phyloP scores from a whole-genome alignment of 64 coral and sea anemone species.

The Actinia equina region DNA sequence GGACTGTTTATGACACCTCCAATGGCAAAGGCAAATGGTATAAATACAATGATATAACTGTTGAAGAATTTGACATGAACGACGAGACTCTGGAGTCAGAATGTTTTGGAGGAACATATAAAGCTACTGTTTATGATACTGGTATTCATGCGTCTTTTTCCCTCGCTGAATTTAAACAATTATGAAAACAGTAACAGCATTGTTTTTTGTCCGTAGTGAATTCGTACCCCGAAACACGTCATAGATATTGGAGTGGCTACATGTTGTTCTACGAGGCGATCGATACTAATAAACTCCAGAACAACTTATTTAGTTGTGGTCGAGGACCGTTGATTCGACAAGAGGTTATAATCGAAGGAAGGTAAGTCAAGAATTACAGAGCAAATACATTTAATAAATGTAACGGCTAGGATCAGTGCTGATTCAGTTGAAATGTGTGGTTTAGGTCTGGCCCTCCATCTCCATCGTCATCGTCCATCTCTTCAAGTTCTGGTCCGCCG shows the following conservation, averaged over 20 bases:
- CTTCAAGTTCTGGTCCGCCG: conserved; percentile 81
- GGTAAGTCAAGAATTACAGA: no score
- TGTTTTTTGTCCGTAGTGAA: conserved; percentile 51
- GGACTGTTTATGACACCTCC: neutral
- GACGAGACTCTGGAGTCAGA: conserved; percentile 74
- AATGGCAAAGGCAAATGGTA: conserved; percentile 59
- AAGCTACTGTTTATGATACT: conserved; percentile 86
- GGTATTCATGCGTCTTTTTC: conserved; percentile 30
- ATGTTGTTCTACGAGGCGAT: conserved; percentile 86
- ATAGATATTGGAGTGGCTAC: conserved; percentile 90
- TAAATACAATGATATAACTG: conserved; percentile 76
- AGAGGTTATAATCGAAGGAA: conserved; percentile 67
- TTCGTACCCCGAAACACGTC: conserved; percentile 80
- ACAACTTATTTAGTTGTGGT: neutral
- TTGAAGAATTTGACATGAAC: conserved; percentile 82
- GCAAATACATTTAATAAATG: no score
- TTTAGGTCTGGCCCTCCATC: conserved; percentile 73
- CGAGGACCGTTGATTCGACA: conserved; percentile 61
- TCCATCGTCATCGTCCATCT: conserved; percentile 79
- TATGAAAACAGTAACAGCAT: neutral
- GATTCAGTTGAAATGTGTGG: neutral
- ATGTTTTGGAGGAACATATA: conserved; percentile 94
- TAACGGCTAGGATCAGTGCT: no score
- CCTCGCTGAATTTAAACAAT: no score
- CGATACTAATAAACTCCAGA: conserved; percentile 47